Evolutionary conservation across 2,888 invertebrate species (phyloP).

Genomic region (Notodonta ziczac): DNA sequence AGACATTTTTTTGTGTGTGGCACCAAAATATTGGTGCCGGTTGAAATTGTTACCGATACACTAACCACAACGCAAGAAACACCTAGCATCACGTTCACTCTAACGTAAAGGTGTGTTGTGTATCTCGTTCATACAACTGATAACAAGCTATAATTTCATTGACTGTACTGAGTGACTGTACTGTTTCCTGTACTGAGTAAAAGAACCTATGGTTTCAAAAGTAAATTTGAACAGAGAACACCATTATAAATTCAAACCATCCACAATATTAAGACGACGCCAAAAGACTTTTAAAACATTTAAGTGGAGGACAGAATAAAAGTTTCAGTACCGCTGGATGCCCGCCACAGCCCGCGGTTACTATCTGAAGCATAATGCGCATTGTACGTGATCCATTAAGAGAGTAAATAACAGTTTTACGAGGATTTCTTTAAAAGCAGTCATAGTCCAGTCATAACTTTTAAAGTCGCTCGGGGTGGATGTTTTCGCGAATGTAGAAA

Average conservation of each 20-base stretch:
- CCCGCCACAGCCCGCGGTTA: conserved; percentile 17
- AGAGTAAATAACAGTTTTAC: conserved; percentile 20
- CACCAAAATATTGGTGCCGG: too few species aligned
- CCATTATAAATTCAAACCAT: conserved; percentile 28
- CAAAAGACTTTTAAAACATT: conserved; percentile 25
- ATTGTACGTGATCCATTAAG: conserved; percentile 55
- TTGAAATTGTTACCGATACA: too few species aligned
- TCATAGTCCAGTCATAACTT: conserved; percentile 8
- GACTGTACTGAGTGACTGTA: too few species aligned
- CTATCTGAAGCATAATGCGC: conserved; percentile 46
- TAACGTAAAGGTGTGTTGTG: too few species aligned
- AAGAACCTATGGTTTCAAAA: too few species aligned
- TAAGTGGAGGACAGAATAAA: conserved; percentile 25
- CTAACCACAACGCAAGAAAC: too few species aligned
- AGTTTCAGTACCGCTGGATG: conserved; percentile 31
- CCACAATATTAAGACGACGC: conserved; percentile 23
- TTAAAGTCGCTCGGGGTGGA: background rate
- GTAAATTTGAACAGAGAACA: background rate
- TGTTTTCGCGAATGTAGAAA: background rate
- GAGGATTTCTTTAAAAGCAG: conserved; percentile 29
- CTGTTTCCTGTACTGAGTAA: too few species aligned
- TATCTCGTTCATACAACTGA: too few species aligned
- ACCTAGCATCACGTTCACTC: too few species aligned
- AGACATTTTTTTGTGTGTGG: too few species aligned
- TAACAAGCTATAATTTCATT: too few species aligned